These are phyloP conservation scores for Euphydryas editha DNA, from an alignment of 2,888 invertebrate genomes.

Conservation along the genomic window DNA sequence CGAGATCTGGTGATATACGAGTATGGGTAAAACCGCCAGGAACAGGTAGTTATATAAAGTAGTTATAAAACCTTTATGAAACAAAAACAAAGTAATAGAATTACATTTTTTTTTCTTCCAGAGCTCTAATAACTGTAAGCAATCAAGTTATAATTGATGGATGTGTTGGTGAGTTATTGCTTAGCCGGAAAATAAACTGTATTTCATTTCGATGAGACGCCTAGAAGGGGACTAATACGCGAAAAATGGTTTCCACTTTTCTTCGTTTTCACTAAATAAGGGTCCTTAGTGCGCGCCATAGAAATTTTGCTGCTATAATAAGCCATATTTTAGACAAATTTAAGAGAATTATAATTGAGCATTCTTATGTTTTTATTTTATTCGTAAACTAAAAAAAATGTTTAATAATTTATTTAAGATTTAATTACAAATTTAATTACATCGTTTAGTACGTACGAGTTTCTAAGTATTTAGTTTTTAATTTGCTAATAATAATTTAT, in stretches of 20 bases:
- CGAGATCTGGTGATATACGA: too few species aligned
- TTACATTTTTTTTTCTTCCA: not conserved
- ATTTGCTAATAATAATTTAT: too few species aligned
- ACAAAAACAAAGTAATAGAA: not conserved
- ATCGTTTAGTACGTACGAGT: not conserved
- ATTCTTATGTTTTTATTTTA: constrained; percentile 15
- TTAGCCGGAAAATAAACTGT: constrained; percentile 33
- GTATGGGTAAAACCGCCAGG: too few species aligned
- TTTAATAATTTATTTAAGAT: not conserved
- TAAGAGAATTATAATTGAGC: constrained; percentile 25
- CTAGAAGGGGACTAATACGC: constrained; percentile 36
- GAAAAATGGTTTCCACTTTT: constrained; percentile 41
- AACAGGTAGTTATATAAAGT: not conserved
- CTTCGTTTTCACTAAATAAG: constrained; percentile 42
- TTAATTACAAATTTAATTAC: not conserved
- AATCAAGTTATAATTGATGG: constrained; percentile 27
- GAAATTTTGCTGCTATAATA: constrained; percentile 34
- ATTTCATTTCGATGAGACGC: constrained; percentile 29
- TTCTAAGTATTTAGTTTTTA: too few species aligned
- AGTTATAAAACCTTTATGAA: not conserved
- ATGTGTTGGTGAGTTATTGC: constrained; percentile 29
- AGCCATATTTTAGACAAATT: constrained; percentile 1
- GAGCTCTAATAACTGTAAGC: not conserved
- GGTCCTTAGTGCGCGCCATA: constrained; percentile 24
- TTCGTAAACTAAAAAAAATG: not conserved